Percentiles rank a stretch among this genome's conserved stretches.
Evolutionary conservation across 2,797 vertebrate genomes (phyloP).

Genomic region (Anguilla anguilla): DNA sequence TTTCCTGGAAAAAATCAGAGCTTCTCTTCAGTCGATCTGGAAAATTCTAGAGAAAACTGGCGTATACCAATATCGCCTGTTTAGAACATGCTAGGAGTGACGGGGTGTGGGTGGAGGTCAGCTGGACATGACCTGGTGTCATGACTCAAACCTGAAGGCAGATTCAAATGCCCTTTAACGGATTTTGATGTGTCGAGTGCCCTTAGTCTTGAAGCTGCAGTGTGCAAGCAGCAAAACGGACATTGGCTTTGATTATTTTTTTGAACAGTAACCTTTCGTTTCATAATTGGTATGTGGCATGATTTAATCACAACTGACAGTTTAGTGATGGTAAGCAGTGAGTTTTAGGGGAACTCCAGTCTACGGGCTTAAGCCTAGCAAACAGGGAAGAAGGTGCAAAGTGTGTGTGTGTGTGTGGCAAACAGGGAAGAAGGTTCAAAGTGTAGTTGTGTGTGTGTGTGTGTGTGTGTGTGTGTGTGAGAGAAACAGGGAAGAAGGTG

Average conservation of each 20-base stretch:
- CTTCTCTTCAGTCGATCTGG: background rate
- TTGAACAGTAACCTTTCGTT: background rate
- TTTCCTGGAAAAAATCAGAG: background rate
- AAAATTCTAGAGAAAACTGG: background rate
- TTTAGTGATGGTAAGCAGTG: background rate
- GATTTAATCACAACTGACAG: background rate
- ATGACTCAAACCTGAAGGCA: background rate
- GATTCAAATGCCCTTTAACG: background rate
- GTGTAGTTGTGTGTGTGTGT: too few relatives aligned
- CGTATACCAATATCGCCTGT: background rate
- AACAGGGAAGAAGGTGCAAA: background rate
- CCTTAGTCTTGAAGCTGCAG: background rate
- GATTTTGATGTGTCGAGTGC: background rate
- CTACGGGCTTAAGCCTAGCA: background rate
- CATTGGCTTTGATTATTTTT: background rate
- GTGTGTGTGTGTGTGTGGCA: background rate
- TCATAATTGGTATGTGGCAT: background rate
- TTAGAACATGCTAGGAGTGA: background rate
- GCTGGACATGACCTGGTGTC: background rate
- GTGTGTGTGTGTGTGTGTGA: too few relatives aligned
- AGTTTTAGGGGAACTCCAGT: background rate
- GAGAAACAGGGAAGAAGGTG: too few relatives aligned
- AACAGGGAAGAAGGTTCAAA: too few relatives aligned
- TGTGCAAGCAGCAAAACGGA: background rate
- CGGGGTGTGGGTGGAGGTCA: background rate